Evolutionary conservation across 2,113 vertebrate species (phyloP).

Genomic region (Phrynocephalus versicolor): DNA sequence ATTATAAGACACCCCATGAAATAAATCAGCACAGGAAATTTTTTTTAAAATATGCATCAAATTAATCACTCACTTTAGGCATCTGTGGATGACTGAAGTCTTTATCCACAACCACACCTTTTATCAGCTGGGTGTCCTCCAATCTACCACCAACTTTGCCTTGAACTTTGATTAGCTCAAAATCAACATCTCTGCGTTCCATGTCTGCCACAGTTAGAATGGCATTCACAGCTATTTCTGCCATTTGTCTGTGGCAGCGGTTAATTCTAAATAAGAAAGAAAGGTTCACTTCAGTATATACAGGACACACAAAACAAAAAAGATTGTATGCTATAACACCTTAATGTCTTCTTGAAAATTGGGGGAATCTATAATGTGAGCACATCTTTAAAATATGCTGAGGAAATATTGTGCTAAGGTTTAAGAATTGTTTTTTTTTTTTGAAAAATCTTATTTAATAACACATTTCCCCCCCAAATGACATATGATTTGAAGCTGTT

Average conservation of each 20-base stretch:
- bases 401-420: background rate
- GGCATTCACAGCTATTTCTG: slow-evolving; percentile 95
- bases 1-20: no score
- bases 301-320: background rate
- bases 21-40: rapidly evolving
- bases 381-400: background rate
- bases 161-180: slow-evolving; percentile 98
- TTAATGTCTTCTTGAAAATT: background rate
- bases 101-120: slow-evolving; percentile 97
- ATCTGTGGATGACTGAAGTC: slow-evolving; percentile 99
- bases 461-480: background rate
- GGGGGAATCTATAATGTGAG: background rate
- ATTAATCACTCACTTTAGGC: slow-evolving; percentile 85
- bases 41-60: background rate
- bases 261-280: slow-evolving; percentile 82
- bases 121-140: slow-evolving; percentile 94
- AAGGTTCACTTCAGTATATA: background rate
- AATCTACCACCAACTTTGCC: slow-evolving; percentile 96
- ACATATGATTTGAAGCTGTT: background rate
- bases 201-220: slow-evolving; percentile 94
- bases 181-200: slow-evolving; percentile 97
- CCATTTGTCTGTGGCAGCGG: slow-evolving; percentile 98
- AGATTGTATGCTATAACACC: background rate
- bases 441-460: background rate
- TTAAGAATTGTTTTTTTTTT: background rate